phyloP scores from a whole-genome alignment of 1,140 invertebrate species.

The Drepana arcuata region DNA sequence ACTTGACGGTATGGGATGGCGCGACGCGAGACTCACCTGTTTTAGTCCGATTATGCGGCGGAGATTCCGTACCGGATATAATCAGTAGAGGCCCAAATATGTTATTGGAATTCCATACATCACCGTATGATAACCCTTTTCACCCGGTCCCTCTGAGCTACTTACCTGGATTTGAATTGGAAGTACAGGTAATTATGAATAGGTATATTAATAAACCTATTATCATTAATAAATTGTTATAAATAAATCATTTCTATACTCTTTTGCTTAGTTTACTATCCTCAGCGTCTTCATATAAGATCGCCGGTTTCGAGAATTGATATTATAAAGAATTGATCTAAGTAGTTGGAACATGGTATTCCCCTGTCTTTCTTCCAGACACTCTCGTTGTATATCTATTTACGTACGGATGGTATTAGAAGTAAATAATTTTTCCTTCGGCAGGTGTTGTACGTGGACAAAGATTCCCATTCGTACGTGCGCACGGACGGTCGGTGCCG shows the following conservation, averaged over 20 bases:
- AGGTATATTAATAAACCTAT: too few relatives aligned
- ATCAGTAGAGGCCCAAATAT: constrained; percentile 84
- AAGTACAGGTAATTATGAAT: constrained; percentile 77
- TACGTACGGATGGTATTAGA: too few relatives aligned
- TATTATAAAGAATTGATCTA: too few relatives aligned
- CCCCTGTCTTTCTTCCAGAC: too few relatives aligned
- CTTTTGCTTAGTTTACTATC: too few relatives aligned
- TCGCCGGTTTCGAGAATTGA: too few relatives aligned
- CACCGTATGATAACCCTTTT: constrained; percentile 85
- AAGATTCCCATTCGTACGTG: constrained; percentile 81
- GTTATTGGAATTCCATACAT: constrained; percentile 87
- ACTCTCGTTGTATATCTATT: too few relatives aligned
- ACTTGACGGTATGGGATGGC: constrained; percentile 87
- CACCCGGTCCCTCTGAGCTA: constrained; percentile 84
- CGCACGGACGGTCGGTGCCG: constrained; percentile 81
- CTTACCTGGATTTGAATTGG: constrained; percentile 85
- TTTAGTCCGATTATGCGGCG: constrained; percentile 85
- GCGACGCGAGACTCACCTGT: constrained; percentile 80
- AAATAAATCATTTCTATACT: too few relatives aligned
- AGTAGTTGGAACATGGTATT: too few relatives aligned
- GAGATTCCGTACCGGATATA: constrained; percentile 85
- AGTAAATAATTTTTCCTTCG: too few relatives aligned
- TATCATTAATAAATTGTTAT: too few relatives aligned
- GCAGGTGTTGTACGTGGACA: constrained; percentile 82
- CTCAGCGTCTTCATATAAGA: too few relatives aligned